These are phyloP conservation scores for Brachionus sp. DNA, from an alignment of 1,140 invertebrate species.

Conservation along the genomic window DNA sequence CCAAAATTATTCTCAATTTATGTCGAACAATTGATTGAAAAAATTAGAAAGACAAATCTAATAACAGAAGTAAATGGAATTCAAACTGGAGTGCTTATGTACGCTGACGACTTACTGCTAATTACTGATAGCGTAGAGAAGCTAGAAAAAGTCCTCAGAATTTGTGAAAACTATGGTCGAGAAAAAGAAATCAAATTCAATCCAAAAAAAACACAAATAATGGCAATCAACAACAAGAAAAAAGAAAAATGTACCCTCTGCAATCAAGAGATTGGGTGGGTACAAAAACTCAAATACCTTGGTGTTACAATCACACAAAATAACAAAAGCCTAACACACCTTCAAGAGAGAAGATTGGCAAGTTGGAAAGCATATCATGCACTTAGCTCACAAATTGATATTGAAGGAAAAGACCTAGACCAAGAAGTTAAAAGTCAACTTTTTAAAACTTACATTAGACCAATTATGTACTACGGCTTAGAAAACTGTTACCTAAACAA, in stretches of 20 bases:
- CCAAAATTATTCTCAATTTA: conserved; percentile 13
- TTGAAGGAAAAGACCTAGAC: background rate
- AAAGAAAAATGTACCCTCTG: background rate
- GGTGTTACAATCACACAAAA: background rate
- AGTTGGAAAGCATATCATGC: background rate
- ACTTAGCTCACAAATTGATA: background rate
- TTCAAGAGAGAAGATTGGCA: background rate
- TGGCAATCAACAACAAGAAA: background rate
- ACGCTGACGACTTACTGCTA: conserved; percentile 5
- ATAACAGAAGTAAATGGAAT: background rate
- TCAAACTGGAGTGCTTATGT: conserved; percentile 8
- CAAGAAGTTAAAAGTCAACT: background rate
- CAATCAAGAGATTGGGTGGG: background rate
- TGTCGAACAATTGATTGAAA: no score
- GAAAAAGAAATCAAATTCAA: no score
- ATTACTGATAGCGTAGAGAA: no score
- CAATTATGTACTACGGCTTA: no score
- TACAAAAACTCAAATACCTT: background rate
- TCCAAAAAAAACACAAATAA: background rate
- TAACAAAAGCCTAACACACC: background rate
- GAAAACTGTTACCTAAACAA: no score
- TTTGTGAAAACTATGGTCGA: no score
- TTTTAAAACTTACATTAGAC: background rate
- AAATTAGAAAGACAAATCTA: background rate
- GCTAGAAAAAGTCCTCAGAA: no score